A percentile compares a stretch with the other conserved stretches of the same genome.
Evolutionary conservation across 2,888 invertebrate genomes (phyloP).

Genomic region (Cerastoderma edule): DNA sequence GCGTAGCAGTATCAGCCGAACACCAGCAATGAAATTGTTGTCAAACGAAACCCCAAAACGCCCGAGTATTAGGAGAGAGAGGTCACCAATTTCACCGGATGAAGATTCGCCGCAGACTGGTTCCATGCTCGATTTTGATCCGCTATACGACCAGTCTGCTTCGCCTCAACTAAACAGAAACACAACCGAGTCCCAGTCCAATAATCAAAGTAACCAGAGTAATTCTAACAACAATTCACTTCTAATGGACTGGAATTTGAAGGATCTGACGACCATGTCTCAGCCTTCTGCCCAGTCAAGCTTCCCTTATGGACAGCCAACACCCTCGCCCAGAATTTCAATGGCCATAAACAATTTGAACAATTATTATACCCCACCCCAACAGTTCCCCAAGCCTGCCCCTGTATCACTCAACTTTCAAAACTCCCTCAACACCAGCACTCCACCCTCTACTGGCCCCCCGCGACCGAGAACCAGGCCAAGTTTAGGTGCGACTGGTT

Average conservation of each 20-base stretch:
- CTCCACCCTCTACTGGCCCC: slow-evolving; percentile 25
- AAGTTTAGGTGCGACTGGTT: background rate
- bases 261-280: slow-evolving; percentile 47
- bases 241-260: slow-evolving; percentile 67
- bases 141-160: slow-evolving; percentile 32
- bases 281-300: slow-evolving; percentile 28
- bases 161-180: slow-evolving; percentile 4
- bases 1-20: slow-evolving; percentile 57
- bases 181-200: slow-evolving; percentile 3
- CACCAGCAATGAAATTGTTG: slow-evolving; percentile 64
- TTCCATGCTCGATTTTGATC: slow-evolving; percentile 55
- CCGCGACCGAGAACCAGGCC: slow-evolving; percentile 36
- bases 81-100: slow-evolving; percentile 51
- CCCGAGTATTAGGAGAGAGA: slow-evolving; percentile 58
- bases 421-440: slow-evolving; percentile 11
- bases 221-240: slow-evolving; percentile 52
- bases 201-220: slow-evolving; percentile 1
- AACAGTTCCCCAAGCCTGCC: slow-evolving; percentile 23
- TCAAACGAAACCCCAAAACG: slow-evolving; percentile 55
- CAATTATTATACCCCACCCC: slow-evolving; percentile 35
- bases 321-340: slow-evolving; percentile 32
- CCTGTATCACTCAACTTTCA: slow-evolving; percentile 35
- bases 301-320: slow-evolving; percentile 21
- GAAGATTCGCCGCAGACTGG: slow-evolving; percentile 34
- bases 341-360: slow-evolving; percentile 25